A percentile compares a stretch with the other conserved stretches of the same genome.
phyloP scores from a whole-genome alignment of 2,797 vertebrate genomes.

The Enteromius viviparus region DNA sequence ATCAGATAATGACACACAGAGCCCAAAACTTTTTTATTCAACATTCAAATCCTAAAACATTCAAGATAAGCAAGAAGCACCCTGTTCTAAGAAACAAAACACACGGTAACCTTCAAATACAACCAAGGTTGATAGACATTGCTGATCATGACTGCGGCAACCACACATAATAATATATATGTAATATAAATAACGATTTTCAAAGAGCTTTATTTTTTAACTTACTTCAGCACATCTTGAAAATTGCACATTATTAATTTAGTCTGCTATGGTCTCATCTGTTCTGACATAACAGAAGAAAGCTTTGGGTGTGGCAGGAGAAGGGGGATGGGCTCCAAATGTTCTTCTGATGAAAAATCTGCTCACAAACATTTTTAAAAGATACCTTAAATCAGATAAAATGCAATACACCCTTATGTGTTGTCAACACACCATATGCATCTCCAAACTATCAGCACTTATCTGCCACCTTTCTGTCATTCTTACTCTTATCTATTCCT shows the following conservation, averaged over 20 bases:
- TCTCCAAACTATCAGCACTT: not conserved
- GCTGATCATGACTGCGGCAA: not conserved
- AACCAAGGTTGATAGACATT: not conserved
- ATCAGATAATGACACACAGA: conserved; percentile 3
- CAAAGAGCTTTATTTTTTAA: not conserved
- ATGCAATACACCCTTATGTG: not conserved
- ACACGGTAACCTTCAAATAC: not conserved
- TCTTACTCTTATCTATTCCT: not conserved
- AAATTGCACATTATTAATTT: not conserved
- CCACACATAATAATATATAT: not conserved
- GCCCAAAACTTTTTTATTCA: not conserved
- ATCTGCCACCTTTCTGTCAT: not conserved
- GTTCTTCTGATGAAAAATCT: conserved; percentile 28
- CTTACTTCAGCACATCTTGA: not conserved
- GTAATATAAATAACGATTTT: not conserved
- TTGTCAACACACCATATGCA: not conserved
- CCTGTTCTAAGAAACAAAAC: conserved; percentile 21
- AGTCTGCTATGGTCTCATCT: conserved; percentile 21
- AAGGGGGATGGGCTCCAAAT: conserved; percentile 58
- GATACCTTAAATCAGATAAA: not conserved
- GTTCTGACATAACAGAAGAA: conserved; percentile 52
- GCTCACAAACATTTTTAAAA: not conserved
- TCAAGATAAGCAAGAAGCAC: not conserved
- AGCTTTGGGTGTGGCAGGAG: conserved; percentile 78
- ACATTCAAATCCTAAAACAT: conserved; percentile 5